phyloP scores from a whole-genome alignment of 2,888 invertebrate genomes.

The Philopedon plagiatum region DNA sequence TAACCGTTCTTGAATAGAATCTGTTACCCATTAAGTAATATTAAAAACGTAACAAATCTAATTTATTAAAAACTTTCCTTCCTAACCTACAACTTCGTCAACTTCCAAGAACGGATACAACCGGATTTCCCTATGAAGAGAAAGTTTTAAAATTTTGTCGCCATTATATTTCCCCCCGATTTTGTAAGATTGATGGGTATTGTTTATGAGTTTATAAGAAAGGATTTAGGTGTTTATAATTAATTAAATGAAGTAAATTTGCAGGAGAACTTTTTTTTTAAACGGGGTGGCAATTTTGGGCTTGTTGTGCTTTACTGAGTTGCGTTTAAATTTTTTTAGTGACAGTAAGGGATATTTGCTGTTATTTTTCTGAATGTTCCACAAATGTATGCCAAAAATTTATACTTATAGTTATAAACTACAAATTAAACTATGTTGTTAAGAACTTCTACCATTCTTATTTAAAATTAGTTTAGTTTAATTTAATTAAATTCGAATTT shows the following conservation, averaged over 20 bases:
- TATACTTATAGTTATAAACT: no score
- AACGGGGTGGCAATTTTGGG: neutral
- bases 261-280: neutral
- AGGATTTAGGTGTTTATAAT: neutral
- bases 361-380: no score
- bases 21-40: neutral
- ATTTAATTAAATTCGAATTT: no score
- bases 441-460: no score
- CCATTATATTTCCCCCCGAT: neutral
- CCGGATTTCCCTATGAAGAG: neutral
- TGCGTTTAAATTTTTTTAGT: no score
- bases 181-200: neutral
- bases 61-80: constrained; percentile 6
- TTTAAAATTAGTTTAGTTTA: no score
- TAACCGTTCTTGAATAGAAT: no score
- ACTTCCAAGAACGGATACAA: neutral
- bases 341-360: no score
- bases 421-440: no score
- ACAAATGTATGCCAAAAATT: no score
- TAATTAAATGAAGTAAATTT: neutral
- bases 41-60: neutral
- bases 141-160: constrained; percentile 7
- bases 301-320: neutral
- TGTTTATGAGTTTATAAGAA: neutral
- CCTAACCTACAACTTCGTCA: neutral